Evolutionary conservation across 1,140 invertebrate genomes (phyloP).

Genomic region (Dysdera silvatica): DNA sequence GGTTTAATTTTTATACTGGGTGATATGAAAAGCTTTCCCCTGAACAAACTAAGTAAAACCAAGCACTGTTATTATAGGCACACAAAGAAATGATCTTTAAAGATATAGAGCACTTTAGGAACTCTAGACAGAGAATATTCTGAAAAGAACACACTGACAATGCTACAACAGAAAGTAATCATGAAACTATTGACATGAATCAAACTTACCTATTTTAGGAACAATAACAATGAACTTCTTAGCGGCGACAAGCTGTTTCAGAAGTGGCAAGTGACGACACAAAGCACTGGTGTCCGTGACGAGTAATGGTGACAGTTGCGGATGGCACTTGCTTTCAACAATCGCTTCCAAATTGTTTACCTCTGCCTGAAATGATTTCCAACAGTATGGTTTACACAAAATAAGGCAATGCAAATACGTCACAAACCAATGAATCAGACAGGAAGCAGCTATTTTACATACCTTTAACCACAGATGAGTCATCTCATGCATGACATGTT

Average conservation of each 20-base stretch:
- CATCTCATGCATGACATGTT: conserved; percentile 61
- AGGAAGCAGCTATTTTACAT: conserved; percentile 14
- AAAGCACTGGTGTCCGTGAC: conserved; percentile 64
- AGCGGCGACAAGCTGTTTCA: conserved; percentile 66
- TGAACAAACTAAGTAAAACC: too few species aligned
- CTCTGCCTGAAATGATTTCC: conserved; percentile 48
- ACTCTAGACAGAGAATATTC: too few species aligned
- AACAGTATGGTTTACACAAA: conserved; percentile 1
- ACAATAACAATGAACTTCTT: conserved; percentile 71
- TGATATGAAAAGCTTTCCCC: too few species aligned
- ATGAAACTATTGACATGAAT: not conserved
- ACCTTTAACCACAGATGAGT: conserved; percentile 64
- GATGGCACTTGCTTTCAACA: conserved; percentile 34
- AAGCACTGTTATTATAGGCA: too few species aligned
- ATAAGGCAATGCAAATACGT: not conserved
- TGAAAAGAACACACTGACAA: too few species aligned
- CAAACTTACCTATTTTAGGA: conserved; percentile 60
- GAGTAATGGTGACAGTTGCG: conserved; percentile 51
- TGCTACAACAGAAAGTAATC: not conserved
- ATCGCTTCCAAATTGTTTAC: conserved; percentile 58
- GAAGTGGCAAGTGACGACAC: conserved; percentile 58
- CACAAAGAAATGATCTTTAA: too few species aligned
- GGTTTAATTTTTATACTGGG: too few species aligned
- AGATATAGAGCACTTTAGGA: too few species aligned
- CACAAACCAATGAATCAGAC: not conserved